These are phyloP conservation scores for Gavialis gangeticus DNA, from an alignment of 2,113 vertebrate species.

Conservation along the genomic window DNA sequence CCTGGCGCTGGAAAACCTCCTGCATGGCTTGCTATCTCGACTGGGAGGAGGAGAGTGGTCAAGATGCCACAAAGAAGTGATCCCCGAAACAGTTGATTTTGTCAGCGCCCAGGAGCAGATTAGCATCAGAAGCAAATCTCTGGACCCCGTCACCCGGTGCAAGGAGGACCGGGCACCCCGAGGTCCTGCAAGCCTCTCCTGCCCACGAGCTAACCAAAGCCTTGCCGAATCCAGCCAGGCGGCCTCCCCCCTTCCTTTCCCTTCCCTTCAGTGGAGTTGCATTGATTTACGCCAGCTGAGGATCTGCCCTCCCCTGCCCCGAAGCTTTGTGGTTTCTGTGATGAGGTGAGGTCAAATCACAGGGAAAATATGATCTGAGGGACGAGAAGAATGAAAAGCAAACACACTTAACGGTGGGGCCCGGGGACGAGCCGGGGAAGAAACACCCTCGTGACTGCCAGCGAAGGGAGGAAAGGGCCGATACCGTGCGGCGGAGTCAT, in stretches of 20 bases:
- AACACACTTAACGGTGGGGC: neutral
- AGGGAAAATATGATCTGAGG: slow-evolving; percentile 22
- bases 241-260: neutral
- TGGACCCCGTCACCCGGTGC: neutral
- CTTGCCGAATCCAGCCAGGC: neutral
- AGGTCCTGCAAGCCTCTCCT: neutral
- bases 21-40: neutral
- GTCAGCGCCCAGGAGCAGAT: neutral
- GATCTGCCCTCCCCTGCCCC: neutral
- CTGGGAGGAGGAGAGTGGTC: neutral
- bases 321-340: slow-evolving; percentile 36
- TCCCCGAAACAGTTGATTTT: neutral
- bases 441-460: slow-evolving; percentile 6
- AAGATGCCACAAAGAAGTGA: accelerated
- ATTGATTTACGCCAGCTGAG: neutral
- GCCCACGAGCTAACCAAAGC: neutral
- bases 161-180: neutral
- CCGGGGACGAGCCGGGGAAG: neutral
- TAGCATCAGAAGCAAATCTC: neutral
- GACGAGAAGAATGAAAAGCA: neutral
- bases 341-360: slow-evolving; percentile 17
- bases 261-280: neutral
- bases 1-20: neutral
- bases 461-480: neutral
- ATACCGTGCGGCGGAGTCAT: neutral